Evolutionary conservation across 2,888 invertebrate species (phyloP).

Genomic region (Nematopogon swammerdamellus): DNA sequence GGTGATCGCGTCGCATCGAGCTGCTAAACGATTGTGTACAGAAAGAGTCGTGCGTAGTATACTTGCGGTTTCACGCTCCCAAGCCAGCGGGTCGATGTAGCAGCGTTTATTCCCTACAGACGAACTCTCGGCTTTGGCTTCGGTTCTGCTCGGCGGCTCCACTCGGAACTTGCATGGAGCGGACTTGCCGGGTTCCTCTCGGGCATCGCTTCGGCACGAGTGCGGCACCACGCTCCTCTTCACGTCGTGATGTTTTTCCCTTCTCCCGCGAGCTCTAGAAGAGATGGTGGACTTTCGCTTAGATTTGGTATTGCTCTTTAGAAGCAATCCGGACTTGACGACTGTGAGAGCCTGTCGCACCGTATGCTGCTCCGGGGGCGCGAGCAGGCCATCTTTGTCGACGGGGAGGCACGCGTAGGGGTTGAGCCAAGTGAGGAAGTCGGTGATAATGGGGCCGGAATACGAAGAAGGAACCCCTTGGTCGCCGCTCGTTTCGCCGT

Average conservation of each 20-base stretch:
- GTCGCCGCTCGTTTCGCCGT: conserved; percentile 24
- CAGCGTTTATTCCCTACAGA: conserved; percentile 54
- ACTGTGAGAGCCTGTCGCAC: conserved; percentile 49
- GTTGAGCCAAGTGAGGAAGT: conserved; percentile 64
- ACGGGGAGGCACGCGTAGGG: conserved; percentile 40
- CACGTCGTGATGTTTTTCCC: conserved; percentile 40
- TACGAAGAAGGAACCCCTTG: conserved; percentile 46
- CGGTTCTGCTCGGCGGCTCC: conserved; percentile 38
- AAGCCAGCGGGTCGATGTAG: conserved; percentile 48
- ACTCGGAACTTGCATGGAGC: conserved; percentile 35
- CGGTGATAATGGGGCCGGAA: conserved; percentile 65
- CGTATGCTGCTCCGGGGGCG: conserved; percentile 32
- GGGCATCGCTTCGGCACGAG: conserved; percentile 26
- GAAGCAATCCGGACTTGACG: conserved; percentile 36
- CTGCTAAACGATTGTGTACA: conserved; percentile 35
- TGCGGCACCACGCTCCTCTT: conserved; percentile 38
- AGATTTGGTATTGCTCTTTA: conserved; percentile 33
- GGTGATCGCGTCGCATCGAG: conserved; percentile 23
- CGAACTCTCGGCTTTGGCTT: conserved; percentile 32
- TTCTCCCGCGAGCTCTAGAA: conserved; percentile 47
- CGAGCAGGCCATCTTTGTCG: conserved; percentile 33
- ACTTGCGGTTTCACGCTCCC: conserved; percentile 57
- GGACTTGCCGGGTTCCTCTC: conserved; percentile 27
- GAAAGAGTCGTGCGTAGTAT: conserved; percentile 47
- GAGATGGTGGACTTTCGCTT: conserved; percentile 51